Evolutionary conservation across 2,797 vertebrate genomes (phyloP), one percentile per base, ranked within the genome.

Genomic region (Anisognathus igniventris): DNA sequence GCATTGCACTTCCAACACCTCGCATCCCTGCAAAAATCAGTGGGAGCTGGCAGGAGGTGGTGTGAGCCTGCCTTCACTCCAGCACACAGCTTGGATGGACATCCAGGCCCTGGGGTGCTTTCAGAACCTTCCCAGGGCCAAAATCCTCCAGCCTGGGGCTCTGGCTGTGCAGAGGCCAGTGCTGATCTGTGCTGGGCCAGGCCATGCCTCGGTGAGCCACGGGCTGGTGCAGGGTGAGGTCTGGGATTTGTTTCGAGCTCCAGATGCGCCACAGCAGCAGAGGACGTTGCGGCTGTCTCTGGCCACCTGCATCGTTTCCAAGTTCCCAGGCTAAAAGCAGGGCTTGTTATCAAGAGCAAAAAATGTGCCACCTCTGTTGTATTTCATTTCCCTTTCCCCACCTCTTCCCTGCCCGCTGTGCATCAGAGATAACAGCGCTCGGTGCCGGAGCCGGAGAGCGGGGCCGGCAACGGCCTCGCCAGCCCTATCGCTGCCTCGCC

Each of bases 291-390:
- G 73, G 80, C 90, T 51, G 86, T 51, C 92, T 54, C 86, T 86
- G 94, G 80, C 93, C 93, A 92, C 96, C 95, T 96, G 96, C 81
- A 40, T 86, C 39, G 35, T 51, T 95, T 94, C 95, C 91, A 92
- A 84, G 95, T 97, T 97, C 96, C 95, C 96, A 97, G 93, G 95
- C 96, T 96, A 95, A 97, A 96, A 97, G 90, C 92, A 58, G 88
- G 71, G 93, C 88, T 95, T n/a, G 93, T 97, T 97, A 97, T 96
- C 96, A 66, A 76, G 75, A 83, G 76, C 79, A 53, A 73, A 90
- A 96, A 93, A 79, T 51, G 67, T 84, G 96, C 75, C 93, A 93
- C 90, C 92, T 95, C 91, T 86, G 94, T 84, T 94, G 90, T 91
- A 93, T 94, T 95, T 92, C 94, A 89, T 96, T 97, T 96, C 95